Evolutionary conservation across 2,888 invertebrate genomes (phyloP).

Genomic region (Ophion slaviceki): DNA sequence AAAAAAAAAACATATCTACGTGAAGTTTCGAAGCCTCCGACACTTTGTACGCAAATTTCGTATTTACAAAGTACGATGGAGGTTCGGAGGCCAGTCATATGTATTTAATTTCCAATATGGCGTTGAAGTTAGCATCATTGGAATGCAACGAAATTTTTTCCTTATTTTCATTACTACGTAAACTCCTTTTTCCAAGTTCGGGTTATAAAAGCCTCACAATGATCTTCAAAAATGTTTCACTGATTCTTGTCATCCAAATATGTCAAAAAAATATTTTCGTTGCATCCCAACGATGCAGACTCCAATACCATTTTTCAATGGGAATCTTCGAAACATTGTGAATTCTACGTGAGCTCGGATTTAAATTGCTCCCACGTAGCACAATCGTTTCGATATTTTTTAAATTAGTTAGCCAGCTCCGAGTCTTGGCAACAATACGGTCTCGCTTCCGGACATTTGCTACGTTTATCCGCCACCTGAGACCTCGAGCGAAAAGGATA

Average conservation of each 20-base stretch:
- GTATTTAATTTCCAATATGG: not conserved
- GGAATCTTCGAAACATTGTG: not conserved
- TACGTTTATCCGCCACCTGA: not conserved
- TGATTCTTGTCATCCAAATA: too few relatives aligned
- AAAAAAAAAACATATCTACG: not conserved
- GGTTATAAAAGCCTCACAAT: too few relatives aligned
- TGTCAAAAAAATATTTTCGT: too few relatives aligned
- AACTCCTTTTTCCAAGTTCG: too few relatives aligned
- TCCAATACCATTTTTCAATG: not conserved
- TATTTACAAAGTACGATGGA: not conserved
- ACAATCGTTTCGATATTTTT: not conserved
- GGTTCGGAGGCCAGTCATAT: not conserved
- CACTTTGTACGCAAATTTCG: not conserved
- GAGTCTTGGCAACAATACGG: not conserved
- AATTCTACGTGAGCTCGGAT: not conserved
- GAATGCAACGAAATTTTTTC: too few relatives aligned
- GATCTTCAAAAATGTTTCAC: too few relatives aligned
- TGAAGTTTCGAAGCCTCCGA: not conserved
- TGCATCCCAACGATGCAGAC: too few relatives aligned
- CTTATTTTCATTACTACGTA: too few relatives aligned
- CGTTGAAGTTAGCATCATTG: too few relatives aligned
- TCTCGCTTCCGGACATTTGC: not conserved
- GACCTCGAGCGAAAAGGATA: not conserved
- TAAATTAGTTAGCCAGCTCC: not conserved
- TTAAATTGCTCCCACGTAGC: not conserved